Conservation (phyloP, 35 echinoderm and acorn worm genomes). For the Heliocidaris tuberculata region DNA sequence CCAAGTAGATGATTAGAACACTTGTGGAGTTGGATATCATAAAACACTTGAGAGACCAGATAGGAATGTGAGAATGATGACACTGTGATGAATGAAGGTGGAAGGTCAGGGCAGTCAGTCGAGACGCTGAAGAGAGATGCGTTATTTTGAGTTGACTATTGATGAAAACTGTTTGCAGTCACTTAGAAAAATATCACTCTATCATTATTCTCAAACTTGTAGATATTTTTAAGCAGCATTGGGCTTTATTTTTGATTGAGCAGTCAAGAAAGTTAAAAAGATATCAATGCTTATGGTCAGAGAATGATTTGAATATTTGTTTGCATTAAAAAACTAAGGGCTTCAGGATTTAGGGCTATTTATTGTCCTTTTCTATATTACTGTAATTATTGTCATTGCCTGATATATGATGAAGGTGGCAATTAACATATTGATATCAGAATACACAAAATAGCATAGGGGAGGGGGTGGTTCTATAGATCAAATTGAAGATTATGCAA, state of each 20-base stretch:
- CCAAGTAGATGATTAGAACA: neutral
- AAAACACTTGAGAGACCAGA: conserved; percentile 3
- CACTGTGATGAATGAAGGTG: neutral
- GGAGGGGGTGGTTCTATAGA: too few species aligned
- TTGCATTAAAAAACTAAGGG: neutral
- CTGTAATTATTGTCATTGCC: neutral
- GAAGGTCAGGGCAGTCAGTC: neutral
- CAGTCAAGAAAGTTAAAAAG: too few species aligned
- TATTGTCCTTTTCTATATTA: neutral
- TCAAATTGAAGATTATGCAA: too few species aligned
- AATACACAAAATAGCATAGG: neutral
- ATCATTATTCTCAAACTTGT: too few species aligned
- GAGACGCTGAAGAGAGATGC: neutral
- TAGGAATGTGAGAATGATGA: neutral
- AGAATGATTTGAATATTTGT: neutral
- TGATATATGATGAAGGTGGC: neutral
- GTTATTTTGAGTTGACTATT: neutral
- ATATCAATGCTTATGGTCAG: too few species aligned
- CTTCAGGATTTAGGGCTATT: neutral
- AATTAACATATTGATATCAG: neutral
- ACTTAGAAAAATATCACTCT: too few species aligned
- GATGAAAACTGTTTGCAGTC: neutral
- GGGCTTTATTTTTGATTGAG: too few species aligned
- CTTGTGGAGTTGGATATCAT: neutral
- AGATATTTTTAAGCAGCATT: too few species aligned